Percentiles rank a stretch among this genome's conserved stretches.
These are phyloP conservation scores for Hylia prasina DNA, from an alignment of 2,113 vertebrate species.

Conservation along the genomic window DNA sequence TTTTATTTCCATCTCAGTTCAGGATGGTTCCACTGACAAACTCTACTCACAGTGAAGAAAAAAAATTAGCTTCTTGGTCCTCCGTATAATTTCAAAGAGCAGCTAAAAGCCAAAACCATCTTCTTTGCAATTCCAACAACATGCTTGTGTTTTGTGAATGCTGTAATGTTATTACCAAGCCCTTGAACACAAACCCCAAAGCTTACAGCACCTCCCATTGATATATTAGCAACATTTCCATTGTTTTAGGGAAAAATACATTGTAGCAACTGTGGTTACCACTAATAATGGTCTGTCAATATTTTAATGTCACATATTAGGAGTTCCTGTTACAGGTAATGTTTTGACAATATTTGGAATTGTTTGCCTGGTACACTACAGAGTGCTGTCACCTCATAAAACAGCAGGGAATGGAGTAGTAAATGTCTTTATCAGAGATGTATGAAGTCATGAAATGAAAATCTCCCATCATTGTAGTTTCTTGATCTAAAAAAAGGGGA, in stretches of 20 bases:
- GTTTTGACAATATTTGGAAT: background rate
- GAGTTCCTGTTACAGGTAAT: background rate
- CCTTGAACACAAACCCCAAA: background rate
- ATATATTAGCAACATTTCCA: background rate
- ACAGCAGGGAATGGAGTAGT: background rate
- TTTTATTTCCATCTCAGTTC: background rate
- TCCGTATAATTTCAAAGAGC: background rate
- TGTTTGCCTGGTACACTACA: background rate
- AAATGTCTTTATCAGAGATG: background rate
- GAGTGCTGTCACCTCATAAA: background rate
- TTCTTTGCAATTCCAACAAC: background rate
- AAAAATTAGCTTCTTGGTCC: background rate
- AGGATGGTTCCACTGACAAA: background rate
- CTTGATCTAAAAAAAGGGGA: background rate
- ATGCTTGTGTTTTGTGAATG: background rate
- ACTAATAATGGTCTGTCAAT: background rate
- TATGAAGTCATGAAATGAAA: background rate
- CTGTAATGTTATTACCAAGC: background rate
- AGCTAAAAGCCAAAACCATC: background rate
- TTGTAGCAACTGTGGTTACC: background rate
- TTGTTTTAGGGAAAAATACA: background rate
- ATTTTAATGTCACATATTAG: background rate
- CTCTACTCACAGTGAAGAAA: background rate
- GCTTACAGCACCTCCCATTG: background rate
- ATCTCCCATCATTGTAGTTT: background rate